phyloP scores from a whole-genome alignment of 2,113 vertebrate species.

The Drymodes brunneopygia region DNA sequence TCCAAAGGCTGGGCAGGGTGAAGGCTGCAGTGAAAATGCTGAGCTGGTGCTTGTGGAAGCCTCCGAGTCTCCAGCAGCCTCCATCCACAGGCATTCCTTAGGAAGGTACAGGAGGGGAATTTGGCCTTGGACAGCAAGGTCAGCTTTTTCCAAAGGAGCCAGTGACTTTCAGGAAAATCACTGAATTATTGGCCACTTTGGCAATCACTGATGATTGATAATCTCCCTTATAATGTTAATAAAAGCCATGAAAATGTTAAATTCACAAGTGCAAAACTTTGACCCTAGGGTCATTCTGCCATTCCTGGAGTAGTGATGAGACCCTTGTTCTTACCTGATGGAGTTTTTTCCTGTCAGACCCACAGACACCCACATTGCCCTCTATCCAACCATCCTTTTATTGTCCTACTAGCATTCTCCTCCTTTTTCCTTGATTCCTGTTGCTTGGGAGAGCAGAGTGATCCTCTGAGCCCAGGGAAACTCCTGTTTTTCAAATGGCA shows the following conservation, averaged over 20 bases:
- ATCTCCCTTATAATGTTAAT: background rate
- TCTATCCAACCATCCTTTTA: background rate
- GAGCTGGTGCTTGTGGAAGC: background rate
- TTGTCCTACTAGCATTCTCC: background rate
- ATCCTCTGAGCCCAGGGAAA: background rate
- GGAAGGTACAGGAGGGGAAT: background rate
- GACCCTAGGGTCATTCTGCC: slow-evolving; percentile 1
- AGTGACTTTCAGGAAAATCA: slow-evolving; percentile 15
- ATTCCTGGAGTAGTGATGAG: background rate
- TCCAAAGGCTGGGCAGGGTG: background rate
- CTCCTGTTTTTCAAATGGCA: background rate
- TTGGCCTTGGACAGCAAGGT: background rate
- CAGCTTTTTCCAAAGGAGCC: slow-evolving; percentile 16
- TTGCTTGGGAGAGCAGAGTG: background rate
- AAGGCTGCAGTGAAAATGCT: background rate
- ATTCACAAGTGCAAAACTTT: slow-evolving; percentile 58
- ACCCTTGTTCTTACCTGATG: background rate
- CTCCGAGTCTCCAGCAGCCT: background rate
- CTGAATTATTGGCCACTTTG: slow-evolving; percentile 20
- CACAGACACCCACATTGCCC: background rate
- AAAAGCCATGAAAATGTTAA: slow-evolving; percentile 52
- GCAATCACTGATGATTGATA: background rate
- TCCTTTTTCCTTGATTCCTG: background rate
- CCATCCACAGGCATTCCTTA: background rate
- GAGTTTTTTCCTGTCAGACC: background rate